These are phyloP conservation scores for Eubucco bourcierii DNA, from an alignment of 2,113 vertebrate genomes.

Conservation along the genomic window DNA sequence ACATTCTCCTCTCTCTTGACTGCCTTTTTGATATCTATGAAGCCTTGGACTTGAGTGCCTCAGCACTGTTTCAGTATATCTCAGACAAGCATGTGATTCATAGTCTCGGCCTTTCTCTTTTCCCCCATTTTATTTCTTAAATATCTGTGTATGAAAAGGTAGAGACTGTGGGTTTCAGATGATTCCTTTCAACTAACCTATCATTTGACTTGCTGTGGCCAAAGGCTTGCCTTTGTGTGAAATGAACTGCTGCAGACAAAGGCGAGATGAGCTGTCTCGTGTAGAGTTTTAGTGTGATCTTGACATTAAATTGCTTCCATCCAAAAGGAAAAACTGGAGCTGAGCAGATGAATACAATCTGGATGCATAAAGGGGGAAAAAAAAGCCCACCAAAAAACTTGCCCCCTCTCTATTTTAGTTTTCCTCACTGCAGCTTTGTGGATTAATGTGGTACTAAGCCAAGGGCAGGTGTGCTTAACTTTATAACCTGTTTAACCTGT, in stretches of 20 bases:
- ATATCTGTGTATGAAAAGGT: not conserved
- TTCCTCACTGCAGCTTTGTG: not conserved
- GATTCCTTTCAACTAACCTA: not conserved
- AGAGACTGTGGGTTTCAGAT: not conserved
- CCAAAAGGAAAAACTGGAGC: not conserved
- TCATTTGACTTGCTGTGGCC: not conserved
- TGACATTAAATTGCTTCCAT: not conserved
- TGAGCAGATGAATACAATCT: not conserved
- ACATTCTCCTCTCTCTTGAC: not conserved
- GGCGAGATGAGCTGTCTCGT: not conserved
- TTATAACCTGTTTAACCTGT: constrained; percentile 39
- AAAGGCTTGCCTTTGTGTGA: not conserved
- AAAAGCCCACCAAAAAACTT: not conserved
- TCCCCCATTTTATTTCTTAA: not conserved
- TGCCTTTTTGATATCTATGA: not conserved
- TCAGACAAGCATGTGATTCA: not conserved
- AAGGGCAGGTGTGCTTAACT: not conserved
- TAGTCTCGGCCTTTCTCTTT: not conserved
- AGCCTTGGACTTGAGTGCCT: not conserved
- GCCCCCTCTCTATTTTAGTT: not conserved
- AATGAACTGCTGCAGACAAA: not conserved
- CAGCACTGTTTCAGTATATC: not conserved
- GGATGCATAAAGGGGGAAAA: not conserved
- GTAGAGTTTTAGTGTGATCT: not conserved
- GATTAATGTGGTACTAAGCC: not conserved